Evolutionary conservation across 2,888 invertebrate species (phyloP).

Genomic region (Apocheima hispidaria): DNA sequence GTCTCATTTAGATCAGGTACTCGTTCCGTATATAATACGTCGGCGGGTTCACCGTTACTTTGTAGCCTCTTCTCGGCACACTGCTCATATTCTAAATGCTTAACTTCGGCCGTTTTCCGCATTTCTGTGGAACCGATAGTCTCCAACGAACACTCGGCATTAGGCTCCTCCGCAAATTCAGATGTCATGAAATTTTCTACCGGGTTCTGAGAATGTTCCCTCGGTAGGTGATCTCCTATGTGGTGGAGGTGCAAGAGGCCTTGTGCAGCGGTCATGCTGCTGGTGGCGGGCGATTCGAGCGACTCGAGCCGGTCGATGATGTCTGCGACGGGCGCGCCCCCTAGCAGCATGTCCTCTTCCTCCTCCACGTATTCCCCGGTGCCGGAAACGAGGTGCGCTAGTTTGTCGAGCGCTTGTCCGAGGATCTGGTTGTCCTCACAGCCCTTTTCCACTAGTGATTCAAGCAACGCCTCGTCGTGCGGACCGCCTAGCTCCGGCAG

Average conservation of each 20-base stretch:
- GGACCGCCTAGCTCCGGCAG: conserved; percentile 76
- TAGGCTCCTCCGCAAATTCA: conserved; percentile 59
- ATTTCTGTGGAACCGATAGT: conserved; percentile 36
- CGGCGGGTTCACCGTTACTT: conserved; percentile 53
- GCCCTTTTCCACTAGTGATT: conserved; percentile 87
- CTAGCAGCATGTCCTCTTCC: conserved; percentile 78
- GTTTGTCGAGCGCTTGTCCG: conserved; percentile 76
- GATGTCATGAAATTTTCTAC: conserved; percentile 75
- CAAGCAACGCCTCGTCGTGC: conserved; percentile 85
- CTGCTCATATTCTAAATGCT: conserved; percentile 64
- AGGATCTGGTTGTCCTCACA: conserved; percentile 87
- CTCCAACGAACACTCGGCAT: conserved; percentile 64
- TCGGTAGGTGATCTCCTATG: conserved; percentile 66
- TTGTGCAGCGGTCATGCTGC: conserved; percentile 77
- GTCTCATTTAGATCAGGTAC: conserved; percentile 68
- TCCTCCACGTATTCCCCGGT: conserved; percentile 79
- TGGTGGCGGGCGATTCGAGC: conserved; percentile 79
- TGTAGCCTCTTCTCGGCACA: conserved; percentile 69
- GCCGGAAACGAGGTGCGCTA: conserved; percentile 73
- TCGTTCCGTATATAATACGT: conserved; percentile 65
- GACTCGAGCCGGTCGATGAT: conserved; percentile 88
- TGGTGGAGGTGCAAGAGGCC: conserved; percentile 76
- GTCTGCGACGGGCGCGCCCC: conserved; percentile 83
- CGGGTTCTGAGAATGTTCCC: conserved; percentile 26
- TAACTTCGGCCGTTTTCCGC: conserved; percentile 51